Evolutionary conservation across 2,113 vertebrate genomes (phyloP), one percentile per base, ranked within the genome.

Genomic region (Amphiprion ocellaris): DNA sequence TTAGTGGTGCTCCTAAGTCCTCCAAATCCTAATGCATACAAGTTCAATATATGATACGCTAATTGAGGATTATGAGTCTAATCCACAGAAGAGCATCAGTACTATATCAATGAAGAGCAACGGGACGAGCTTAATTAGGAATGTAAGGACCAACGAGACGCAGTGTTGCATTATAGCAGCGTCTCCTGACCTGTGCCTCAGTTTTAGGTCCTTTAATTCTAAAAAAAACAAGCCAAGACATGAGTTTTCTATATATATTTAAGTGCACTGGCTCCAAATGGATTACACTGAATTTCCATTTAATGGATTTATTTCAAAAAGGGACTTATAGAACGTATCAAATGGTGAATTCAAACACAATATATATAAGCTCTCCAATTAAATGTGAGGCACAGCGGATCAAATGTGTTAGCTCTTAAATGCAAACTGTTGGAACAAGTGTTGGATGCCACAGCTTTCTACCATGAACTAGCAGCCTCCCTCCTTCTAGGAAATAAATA

Each of bases 31-130:
- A 66, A 70, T 71, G 83, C 53, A 79, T 41, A 65, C 78, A 77
- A 66, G 56, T 79, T 76, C 75, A 76, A 23, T 71, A 71, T 72
- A 69, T 73, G 46, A 78, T 58, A 14, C 1, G 11, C 59, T 89
- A 80, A 72, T 72, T 79, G 74, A 69, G 83, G 77, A 86, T 89
- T 83, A 86, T 74, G 55, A 67, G 66, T 86, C 41, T 77, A 84
- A 89, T 89, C 73, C 74, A 53, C 41, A 49, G 67, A 79, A 24
- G 77, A 52, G 30, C 52, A 83, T 82, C 61, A 54, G 24, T 65
- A 14, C 33, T 44, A 4, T 77, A 52, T 63, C 41, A 53, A 46
- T 10, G 30, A 23, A 21, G 41, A 30, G 11, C 49, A 50, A 53
- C 24, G 30, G 30, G 10, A 21, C 12, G 19, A 64, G 72, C 69